Conservation (phyloP, 2,797 vertebrate genomes). For the Rhincodon typus region DNA sequence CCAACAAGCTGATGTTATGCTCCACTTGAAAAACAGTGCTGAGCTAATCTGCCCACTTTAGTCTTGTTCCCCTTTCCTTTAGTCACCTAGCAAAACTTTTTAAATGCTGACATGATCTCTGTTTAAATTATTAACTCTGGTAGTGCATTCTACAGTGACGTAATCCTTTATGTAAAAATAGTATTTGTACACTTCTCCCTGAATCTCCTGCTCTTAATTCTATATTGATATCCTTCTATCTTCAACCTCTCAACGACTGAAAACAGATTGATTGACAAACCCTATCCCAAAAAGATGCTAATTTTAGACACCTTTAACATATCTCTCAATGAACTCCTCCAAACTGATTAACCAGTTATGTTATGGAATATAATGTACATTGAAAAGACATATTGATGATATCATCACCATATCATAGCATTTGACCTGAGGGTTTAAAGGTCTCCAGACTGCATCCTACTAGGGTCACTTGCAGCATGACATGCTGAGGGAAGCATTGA, state of each 20-base stretch:
- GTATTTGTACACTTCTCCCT: neutral
- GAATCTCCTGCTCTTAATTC: neutral
- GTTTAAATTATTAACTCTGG: neutral
- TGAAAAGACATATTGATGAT: too few relatives aligned
- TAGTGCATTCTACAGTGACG: neutral
- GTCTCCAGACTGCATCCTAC: too few relatives aligned
- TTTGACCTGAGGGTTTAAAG: too few relatives aligned
- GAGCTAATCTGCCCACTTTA: neutral
- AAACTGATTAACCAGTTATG: neutral
- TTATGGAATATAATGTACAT: too few relatives aligned
- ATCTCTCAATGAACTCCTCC: neutral
- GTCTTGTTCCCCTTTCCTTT: neutral
- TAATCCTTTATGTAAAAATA: neutral
- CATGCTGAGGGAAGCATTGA: too few relatives aligned
- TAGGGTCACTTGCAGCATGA: too few relatives aligned
- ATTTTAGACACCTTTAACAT: neutral
- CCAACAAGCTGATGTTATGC: neutral
- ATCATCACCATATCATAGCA: too few relatives aligned
- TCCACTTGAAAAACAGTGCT: neutral
- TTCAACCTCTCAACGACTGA: neutral
- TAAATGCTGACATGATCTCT: neutral
- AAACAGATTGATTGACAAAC: neutral
- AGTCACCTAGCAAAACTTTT: too few relatives aligned
- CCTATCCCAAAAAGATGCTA: neutral
- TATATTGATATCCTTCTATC: neutral